phyloP scores from a whole-genome alignment of 2,797 vertebrate genomes.

The Hapalemur alaotrensis region DNA sequence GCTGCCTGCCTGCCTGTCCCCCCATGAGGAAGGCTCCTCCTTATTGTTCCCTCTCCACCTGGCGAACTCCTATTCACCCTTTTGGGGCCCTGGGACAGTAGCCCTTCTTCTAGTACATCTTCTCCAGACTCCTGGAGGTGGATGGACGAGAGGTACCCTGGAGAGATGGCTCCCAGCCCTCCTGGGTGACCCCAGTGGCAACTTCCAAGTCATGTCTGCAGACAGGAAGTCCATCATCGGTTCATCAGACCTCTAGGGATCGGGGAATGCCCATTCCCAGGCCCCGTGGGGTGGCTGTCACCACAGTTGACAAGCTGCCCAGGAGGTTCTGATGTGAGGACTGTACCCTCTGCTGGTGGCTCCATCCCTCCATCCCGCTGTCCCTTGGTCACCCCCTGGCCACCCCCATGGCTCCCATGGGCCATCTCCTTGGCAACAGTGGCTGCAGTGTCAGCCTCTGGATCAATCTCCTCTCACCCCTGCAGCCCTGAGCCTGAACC shows the following conservation, averaged over 20 bases:
- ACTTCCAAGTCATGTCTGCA: not conserved
- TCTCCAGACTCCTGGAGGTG: too few species aligned
- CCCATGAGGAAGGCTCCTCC: not conserved
- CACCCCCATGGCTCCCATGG: not conserved
- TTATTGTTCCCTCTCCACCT: not conserved
- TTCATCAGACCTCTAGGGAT: not conserved
- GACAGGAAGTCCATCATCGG: not conserved
- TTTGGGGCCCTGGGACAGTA: not conserved
- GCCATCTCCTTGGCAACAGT: slow-evolving; percentile 82
- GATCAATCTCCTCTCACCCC: slow-evolving; percentile 81
- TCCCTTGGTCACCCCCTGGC: not conserved
- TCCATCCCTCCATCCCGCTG: not conserved
- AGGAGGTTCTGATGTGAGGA: not conserved
- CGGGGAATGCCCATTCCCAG: not conserved
- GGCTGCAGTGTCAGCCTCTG: slow-evolving; percentile 79
- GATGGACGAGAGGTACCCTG: fast-evolving
- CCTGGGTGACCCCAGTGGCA: not conserved
- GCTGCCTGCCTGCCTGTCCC: not conserved
- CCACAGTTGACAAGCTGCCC: not conserved
- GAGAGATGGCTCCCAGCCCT: not conserved
- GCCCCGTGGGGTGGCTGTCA: not conserved
- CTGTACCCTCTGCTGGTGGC: too few species aligned
- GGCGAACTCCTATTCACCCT: not conserved
- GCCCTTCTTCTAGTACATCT: not conserved
- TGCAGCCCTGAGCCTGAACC: slow-evolving; percentile 9